These are phyloP conservation scores for Epistrophe grossulariae DNA, from an alignment of 2,888 invertebrate species.

Conservation along the genomic window DNA sequence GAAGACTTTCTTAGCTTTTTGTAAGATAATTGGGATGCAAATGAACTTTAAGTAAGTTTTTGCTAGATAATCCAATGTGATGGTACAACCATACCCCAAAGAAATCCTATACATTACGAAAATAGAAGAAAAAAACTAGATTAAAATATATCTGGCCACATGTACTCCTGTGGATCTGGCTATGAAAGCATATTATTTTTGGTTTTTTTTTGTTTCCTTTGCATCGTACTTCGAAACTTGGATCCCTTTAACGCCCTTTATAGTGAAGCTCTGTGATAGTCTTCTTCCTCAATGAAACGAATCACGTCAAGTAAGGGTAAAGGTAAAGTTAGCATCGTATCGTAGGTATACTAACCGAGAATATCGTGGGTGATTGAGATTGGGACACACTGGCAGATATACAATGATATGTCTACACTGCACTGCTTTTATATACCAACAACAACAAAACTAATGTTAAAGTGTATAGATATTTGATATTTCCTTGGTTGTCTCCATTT, in stretches of 20 bases:
- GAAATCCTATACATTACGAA: background rate
- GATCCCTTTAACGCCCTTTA: slow-evolving; percentile 41
- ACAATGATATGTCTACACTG: background rate
- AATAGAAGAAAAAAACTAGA: slow-evolving; percentile 22
- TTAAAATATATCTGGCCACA: slow-evolving; percentile 52
- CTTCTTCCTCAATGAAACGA: background rate
- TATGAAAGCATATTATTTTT: slow-evolving; percentile 35
- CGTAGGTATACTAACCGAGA: slow-evolving; percentile 3
- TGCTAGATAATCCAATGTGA: background rate
- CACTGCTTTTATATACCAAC: slow-evolving; percentile 37
- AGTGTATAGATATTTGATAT: slow-evolving; percentile 60
- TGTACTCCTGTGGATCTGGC: slow-evolving; percentile 39
- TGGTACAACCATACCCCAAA: background rate
- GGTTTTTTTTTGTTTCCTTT: background rate
- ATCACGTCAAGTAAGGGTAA: slow-evolving; percentile 29
- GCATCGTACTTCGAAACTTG: background rate
- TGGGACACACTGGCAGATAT: slow-evolving; percentile 34
- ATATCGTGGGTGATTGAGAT: slow-evolving; percentile 46
- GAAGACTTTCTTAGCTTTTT: too few relatives aligned
- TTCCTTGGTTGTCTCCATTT: slow-evolving; percentile 61
- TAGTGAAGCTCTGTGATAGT: background rate
- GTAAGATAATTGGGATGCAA: too few relatives aligned
- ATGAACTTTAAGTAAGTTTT: too few relatives aligned
- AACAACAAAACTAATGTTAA: slow-evolving; percentile 49
- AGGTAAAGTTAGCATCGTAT: slow-evolving; percentile 26